Base-by-base conservation (phyloP, 2,797 vertebrate species). In the Paramormyrops hopkinsi region DNA sequence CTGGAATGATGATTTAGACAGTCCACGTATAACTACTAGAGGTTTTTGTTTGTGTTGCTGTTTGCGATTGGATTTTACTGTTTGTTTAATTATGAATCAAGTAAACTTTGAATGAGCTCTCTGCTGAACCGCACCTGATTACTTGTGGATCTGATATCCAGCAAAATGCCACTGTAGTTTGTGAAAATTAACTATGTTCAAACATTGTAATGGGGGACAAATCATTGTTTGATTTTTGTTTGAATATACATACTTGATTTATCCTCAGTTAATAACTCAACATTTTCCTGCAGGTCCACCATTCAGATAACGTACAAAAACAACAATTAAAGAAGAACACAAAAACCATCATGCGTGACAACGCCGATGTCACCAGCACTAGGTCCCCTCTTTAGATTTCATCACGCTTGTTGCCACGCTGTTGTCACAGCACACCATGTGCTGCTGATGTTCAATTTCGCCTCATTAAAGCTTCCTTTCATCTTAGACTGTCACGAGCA, bases 391-490 rank as follows among this genome's bases (percentile, higher is more conserved):
- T 44, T 79, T 79, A 79, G 73, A 79, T 79, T 79, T 79, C 73
- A 79, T 79, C 73, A 79, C 44, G 33, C 54, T n/a, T 85, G 54
- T 88, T 90, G 87, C 84, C 89, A 88, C 89, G 59, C 46, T 59
- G 73, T 84, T 89, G 84, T 69, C 84, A 87, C 87, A 89, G 25
- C n/a, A 56, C 65, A 54, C 89, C 62, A 8, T 83, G 85, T 79
- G 9, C 54, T 76, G 73, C 48, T 90, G 87, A 91, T 90, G 86
- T 88, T 90, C 54, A 85, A 79, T 90, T 90, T 48, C 37, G 11
- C n/a, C 88, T 90, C 88, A 88, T 91, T 89, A 91, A 86, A 84
- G 46, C 11, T 65, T 46, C 62, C 50, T 90, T 41, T 65, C 53
- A 73, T 89, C 44, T 90, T 79, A 51, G 48, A 88, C 29, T 53